Percentiles rank a stretch among this genome's conserved stretches.
phyloP scores from a whole-genome alignment of 2,113 vertebrate genomes.

The Orcinus orca region DNA sequence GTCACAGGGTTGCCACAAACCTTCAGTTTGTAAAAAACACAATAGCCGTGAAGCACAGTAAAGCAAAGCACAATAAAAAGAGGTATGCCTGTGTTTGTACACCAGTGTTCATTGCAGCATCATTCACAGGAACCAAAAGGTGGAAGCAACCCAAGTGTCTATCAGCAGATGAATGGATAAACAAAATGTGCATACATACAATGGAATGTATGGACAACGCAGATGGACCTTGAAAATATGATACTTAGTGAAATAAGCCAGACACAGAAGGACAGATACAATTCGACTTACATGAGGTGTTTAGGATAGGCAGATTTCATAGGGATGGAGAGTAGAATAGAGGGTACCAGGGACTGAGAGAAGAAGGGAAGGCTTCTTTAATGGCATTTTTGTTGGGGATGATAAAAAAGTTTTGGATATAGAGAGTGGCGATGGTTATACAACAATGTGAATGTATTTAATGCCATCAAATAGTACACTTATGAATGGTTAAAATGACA shows the following conservation, averaged over 20 bases:
- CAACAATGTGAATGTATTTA: background rate
- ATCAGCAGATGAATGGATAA: too few relatives aligned
- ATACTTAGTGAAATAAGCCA: background rate
- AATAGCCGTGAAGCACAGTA: fast-evolving
- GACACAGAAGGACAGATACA: background rate
- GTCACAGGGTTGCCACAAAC: background rate
- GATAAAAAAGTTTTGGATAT: background rate
- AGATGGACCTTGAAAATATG: background rate
- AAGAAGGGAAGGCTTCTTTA: background rate
- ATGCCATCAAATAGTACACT: background rate
- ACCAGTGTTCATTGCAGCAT: fast-evolving
- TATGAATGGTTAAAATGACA: background rate
- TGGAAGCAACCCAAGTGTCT: background rate
- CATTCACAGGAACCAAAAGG: background rate
- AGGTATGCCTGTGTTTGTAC: background rate
- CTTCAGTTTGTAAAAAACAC: background rate
- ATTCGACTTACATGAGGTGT: background rate
- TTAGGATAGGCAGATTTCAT: background rate
- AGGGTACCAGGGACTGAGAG: background rate
- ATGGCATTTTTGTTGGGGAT: background rate
- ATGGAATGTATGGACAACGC: background rate
- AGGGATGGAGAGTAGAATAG: background rate
- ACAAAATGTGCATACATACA: background rate
- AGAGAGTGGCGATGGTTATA: background rate
- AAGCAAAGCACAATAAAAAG: fast-evolving